Evolutionary conservation across 2,113 vertebrate species (phyloP), one percentile per base, ranked within the genome.

Genomic region (Macrotis lagotis): DNA sequence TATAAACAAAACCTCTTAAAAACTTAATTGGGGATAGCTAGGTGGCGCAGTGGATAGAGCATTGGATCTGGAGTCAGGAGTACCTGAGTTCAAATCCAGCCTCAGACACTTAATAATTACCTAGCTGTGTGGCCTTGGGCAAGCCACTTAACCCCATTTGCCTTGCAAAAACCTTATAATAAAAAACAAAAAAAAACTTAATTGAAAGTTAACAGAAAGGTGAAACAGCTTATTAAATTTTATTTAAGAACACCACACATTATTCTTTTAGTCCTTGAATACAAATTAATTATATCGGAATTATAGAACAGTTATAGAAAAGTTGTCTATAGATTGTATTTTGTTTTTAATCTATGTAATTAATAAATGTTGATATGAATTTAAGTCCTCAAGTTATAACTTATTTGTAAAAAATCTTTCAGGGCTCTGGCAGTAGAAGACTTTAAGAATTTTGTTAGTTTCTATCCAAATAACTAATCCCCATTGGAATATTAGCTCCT

Each of bases 331-430:
- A 83, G 19, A 83, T 83, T 44, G 66, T 83, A 4, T 66, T 66
- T 66, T 37, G 37, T 66, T 14, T 66, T 52, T 52, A 7, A 52
- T 52, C 51, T 52, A 52, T 52, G 22, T n/a, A 88, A 88, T 5
- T 44, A 90, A 88, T 50, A 90, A 50, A 90, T n/a, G 19, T 51
- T 50, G 89, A 26, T 66, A 26, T 94, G 66, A 94, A 94, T 91
- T 93, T 66, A 90, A 90, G 2, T 50, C 53, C 16, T 83, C 91
- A 52, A 90, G 48, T 48, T 44, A 37, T 28, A 25, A 2, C 19
- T 22, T 83, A 44, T 44, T 44, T 83, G 19, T 44, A 31, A 66
- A 66, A 31, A 83, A 83, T 83, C n/a, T 83, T 83, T 83, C 66
- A 44, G 66, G 6, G 8, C 19, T 83, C 37, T 83, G 11, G 55